Evolutionary conservation across 2,113 vertebrate genomes (phyloP).

Genomic region (Theristicus caerulescens): DNA sequence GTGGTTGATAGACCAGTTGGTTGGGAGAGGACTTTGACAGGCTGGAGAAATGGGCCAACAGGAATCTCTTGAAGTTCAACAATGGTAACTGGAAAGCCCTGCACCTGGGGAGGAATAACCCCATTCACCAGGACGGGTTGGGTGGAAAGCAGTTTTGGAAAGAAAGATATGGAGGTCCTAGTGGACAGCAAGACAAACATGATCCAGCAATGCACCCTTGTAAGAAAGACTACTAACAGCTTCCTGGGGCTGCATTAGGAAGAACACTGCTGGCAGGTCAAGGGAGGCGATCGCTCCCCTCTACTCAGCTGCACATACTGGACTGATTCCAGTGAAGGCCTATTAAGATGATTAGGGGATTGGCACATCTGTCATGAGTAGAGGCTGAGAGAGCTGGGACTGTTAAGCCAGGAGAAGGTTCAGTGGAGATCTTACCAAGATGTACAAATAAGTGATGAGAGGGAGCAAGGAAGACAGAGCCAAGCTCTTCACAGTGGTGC

Average conservation of each 20-base stretch:
- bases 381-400: neutral
- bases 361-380: neutral
- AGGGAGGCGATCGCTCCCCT: neutral
- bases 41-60: neutral
- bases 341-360: neutral
- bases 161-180: neutral
- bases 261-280: neutral
- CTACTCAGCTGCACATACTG: neutral
- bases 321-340: neutral
- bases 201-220: neutral
- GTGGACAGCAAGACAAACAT: neutral
- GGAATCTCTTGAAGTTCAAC: neutral
- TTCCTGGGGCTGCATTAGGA: neutral
- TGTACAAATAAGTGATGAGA: neutral
- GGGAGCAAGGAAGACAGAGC: neutral
- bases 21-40: neutral
- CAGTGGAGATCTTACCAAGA: neutral
- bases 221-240: neutral
- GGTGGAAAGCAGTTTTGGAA: neutral
- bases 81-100: neutral
- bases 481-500: neutral
- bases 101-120: neutral
- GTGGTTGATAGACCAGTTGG: neutral
- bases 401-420: neutral
- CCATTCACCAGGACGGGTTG: neutral